Base-by-base conservation (phyloP, 2,888 invertebrate genomes). In the Globia sparganii region DNA sequence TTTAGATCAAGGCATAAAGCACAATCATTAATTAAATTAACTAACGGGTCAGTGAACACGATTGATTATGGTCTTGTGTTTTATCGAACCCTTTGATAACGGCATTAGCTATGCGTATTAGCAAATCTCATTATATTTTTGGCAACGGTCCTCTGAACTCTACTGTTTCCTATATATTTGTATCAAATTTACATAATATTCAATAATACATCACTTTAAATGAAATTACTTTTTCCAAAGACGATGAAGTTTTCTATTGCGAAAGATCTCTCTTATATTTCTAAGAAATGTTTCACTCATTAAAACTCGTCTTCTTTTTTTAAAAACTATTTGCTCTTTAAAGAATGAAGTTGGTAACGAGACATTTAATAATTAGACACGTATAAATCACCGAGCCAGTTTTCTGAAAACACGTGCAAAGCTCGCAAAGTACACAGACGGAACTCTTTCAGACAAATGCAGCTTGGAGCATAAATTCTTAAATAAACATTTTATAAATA, bases 401-500 rank as follows among this genome's bases (percentile, higher is more conserved):
- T 84, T 80, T 59, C 80, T 80, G 21, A 78, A 83, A 87, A 73
- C 74, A 81, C 80, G 72, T 81, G 75, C 77, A 69, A 66, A 67
- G 78, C 40, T 75, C 72, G 43, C 37, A 25, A 80, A 70, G 75
- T 78, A 78, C 70, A 78, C 77, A 84, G 80, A 82, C 81, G 75
- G 75, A 78, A 81, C 82, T 68, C 53, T 77, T 80, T 66, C 72
- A 78, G 56, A 80, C 77, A 76, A 86, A 81, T 77, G 80, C 88
- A 80, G 58, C 70, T 76, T 15, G 53, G 70, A 83, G 78, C 73
- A 77, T 83, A 79, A 89, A 87, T 89, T 89, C 86, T 88, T 88
- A 86, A 88, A 85, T 87, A 88, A 87, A 88, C 81, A 85, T 87
- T 85, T 86, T 83, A 83, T 86, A 81, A 89, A 88, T 84, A 83